phyloP scores from a whole-genome alignment of 2,113 vertebrate species.

The Elephantulus edwardii region DNA sequence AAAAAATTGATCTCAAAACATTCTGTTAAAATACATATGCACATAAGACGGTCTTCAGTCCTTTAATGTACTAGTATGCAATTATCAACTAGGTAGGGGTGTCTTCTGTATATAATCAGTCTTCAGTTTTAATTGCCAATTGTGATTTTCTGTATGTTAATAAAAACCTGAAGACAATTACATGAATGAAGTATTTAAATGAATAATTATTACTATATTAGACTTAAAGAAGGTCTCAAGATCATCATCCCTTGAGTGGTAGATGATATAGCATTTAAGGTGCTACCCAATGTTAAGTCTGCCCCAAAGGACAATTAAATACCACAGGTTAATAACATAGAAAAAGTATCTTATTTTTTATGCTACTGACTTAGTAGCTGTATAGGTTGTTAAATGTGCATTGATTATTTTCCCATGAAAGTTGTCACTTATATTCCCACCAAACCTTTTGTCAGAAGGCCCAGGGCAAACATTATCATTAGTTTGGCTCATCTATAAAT shows the following conservation, averaged over 20 bases:
- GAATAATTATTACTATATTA: constrained; percentile 60
- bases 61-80: not conserved
- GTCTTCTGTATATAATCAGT: constrained; percentile 28
- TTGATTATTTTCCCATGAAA: not conserved
- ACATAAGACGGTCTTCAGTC: not conserved
- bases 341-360: not conserved
- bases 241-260: not conserved
- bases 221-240: constrained; percentile 44
- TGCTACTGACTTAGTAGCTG: not conserved
- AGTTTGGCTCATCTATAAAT: not conserved
- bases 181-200: constrained; percentile 57
- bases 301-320: constrained; percentile 32
- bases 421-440: not conserved
- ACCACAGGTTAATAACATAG: not conserved
- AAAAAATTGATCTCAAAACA: not conserved
- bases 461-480: not conserved
- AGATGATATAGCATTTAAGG: constrained; percentile 50
- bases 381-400: not conserved
- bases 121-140: constrained; percentile 56
- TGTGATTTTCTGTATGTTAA: constrained; percentile 42
- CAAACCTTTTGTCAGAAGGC: not conserved
- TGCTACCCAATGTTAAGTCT: constrained; percentile 3
- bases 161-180: constrained; percentile 50
- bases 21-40: not conserved
- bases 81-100: not conserved